These are phyloP conservation scores for Chromobotia macracanthus DNA, from an alignment of 2,797 vertebrate genomes.

Conservation along the genomic window DNA sequence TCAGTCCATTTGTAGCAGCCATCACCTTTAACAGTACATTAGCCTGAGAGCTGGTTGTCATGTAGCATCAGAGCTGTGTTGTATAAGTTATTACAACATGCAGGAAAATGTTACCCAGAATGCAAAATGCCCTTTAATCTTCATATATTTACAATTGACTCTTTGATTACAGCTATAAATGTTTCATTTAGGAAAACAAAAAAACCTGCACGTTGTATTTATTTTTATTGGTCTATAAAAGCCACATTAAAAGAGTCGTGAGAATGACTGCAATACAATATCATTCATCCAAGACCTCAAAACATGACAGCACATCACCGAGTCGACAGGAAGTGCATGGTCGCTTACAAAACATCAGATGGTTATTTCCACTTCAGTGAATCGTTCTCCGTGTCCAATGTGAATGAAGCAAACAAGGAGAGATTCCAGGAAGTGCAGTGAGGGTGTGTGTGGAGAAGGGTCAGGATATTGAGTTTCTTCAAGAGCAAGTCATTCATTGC, in stretches of 20 bases:
- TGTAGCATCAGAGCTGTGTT: neutral
- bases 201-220: too few relatives aligned
- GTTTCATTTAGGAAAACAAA: too few relatives aligned
- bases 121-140: neutral
- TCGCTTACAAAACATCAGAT: neutral
- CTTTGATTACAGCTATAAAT: too few relatives aligned
- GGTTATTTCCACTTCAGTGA: neutral
- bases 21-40: neutral
- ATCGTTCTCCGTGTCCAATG: neutral
- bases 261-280: too few relatives aligned
- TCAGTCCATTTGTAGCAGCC: neutral
- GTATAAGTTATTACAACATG: neutral
- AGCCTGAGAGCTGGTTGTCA: neutral
- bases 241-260: neutral
- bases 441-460: neutral
- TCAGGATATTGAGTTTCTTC: neutral
- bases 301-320: neutral
- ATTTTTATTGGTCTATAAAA: neutral
- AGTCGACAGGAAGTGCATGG: neutral
- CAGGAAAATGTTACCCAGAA: neutral
- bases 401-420: neutral
- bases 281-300: too few relatives aligned
- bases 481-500: neutral
- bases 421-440: neutral
- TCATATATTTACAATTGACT: too few relatives aligned